Evolutionary conservation across 2,113 vertebrate genomes (phyloP).

Genomic region (Leptocoma aspasia): DNA sequence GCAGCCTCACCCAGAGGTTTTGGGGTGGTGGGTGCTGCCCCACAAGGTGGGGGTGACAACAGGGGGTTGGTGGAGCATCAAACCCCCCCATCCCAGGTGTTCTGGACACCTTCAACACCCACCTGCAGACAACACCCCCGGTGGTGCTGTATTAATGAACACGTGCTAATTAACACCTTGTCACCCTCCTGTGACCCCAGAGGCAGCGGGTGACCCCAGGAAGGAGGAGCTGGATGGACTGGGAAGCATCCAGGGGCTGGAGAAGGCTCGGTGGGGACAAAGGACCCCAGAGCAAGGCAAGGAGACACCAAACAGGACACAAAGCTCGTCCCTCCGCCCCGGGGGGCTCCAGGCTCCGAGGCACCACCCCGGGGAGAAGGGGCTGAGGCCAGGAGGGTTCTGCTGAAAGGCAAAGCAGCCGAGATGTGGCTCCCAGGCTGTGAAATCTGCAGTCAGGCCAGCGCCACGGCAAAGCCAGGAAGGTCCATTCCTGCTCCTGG

Average conservation of each 20-base stretch:
- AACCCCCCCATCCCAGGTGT: not conserved
- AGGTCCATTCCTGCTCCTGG: not conserved
- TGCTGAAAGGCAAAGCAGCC: constrained; percentile 32
- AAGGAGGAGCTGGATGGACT: not conserved
- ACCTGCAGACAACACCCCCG: rapidly evolving
- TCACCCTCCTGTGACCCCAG: not conserved
- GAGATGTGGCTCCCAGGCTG: not conserved
- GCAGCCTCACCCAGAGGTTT: not conserved
- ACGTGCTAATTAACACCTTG: not conserved
- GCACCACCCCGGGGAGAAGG: not conserved
- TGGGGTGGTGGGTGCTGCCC: not conserved
- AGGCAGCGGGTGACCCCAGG: not conserved
- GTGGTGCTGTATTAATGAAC: rapidly evolving
- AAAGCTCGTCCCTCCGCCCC: not conserved
- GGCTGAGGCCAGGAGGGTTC: not conserved
- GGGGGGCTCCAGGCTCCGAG: not conserved
- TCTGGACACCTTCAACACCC: not conserved
- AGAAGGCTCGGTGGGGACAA: not conserved
- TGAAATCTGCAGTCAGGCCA: not conserved
- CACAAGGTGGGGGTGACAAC: rapidly evolving
- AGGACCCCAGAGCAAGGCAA: not conserved
- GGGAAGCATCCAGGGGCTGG: not conserved
- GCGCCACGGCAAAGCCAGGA: not conserved
- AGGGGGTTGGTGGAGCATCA: not conserved
- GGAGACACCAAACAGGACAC: not conserved